Percentiles rank a stretch among this genome's conserved stretches.
These are phyloP conservation scores for Eristalinus aeneus DNA, from an alignment of 2,888 invertebrate species.

Conservation along the genomic window DNA sequence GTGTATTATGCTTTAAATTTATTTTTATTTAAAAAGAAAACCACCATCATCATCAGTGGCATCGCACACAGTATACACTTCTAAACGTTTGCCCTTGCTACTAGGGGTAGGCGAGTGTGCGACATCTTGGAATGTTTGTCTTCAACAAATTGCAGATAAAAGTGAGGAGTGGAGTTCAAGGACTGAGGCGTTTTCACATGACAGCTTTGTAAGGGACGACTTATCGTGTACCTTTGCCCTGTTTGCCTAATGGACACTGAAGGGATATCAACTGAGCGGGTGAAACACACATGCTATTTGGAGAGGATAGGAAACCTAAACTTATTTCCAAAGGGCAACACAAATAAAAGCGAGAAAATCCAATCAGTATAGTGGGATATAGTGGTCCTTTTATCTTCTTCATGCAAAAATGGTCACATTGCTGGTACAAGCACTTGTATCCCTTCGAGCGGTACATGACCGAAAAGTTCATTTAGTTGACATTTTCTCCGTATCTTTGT, in stretches of 20 bases:
- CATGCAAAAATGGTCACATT: slow-evolving; percentile 42
- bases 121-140: background rate
- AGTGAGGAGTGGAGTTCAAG: slow-evolving; percentile 25
- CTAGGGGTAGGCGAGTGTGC: background rate
- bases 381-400: slow-evolving; percentile 48
- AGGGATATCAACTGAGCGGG: background rate
- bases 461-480: slow-evolving; percentile 62
- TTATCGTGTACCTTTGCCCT: background rate
- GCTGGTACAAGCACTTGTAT: slow-evolving; percentile 7
- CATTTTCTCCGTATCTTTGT: slow-evolving; percentile 40
- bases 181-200: slow-evolving; percentile 3
- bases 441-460: slow-evolving; percentile 32
- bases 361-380: slow-evolving; percentile 13
- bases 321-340: slow-evolving; percentile 28
- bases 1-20: slow-evolving; percentile 26
- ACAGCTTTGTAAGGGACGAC: background rate
- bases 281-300: background rate
- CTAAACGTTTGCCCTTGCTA: background rate
- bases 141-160: slow-evolving; percentile 15
- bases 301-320: slow-evolving; percentile 11
- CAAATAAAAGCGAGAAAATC: slow-evolving; percentile 28
- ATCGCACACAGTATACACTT: background rate
- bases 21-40: slow-evolving; percentile 1
- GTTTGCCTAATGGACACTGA: background rate
- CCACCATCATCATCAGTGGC: background rate